Base-by-base conservation (phyloP, 2,113 vertebrate species). In the Menura novaehollandiae region DNA sequence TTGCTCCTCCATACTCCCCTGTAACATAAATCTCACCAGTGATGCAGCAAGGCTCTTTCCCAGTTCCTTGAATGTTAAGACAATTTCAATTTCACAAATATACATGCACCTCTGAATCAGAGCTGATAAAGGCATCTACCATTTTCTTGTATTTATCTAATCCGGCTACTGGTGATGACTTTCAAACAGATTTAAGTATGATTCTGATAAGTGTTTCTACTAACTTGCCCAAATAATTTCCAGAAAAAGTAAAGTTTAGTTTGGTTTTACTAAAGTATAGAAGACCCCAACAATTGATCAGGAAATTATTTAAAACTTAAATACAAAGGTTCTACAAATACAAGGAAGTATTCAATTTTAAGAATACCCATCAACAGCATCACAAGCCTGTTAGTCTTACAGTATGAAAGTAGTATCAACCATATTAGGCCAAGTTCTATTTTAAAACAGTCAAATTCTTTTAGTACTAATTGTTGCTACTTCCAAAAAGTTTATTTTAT, bases 81-180 rank as follows among this genome's bases (percentile, higher is more conserved):
- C 24, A 10, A 71, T 58, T 58, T 51, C 0, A 1, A 39, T 55
- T 44, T 41, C 44, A 63, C 4, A 18, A 63, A 26, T 28, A 73
- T 6, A 43, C 2, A 22, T 0, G 4, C 1, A 5, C 13, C 22
- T 46, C 49, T 26, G 10, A 18, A 77, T 28, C 15, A 62, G 10
- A 75, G 3, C 1, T 11, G 4, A 86, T 8, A 83, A 64, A 83
- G 3, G 6, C 5, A 60, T 5, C 8, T 28, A 69, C 3, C 3
- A 8, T 24, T 43, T 83, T 59, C 53, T 44, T 68, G 5, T 30
- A 63, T 46, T 88, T 49, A 71, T 28, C 10, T 51, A 68, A 56
- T 16, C 24, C 21, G 68, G 32, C 24, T 33, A 76, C 18, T 53
- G 8, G 7, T n/a, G 19, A 60, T 17, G 15, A 69, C 3, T 21